phyloP scores from a whole-genome alignment of 2,113 vertebrate species.

The Gymnarchus niloticus region DNA sequence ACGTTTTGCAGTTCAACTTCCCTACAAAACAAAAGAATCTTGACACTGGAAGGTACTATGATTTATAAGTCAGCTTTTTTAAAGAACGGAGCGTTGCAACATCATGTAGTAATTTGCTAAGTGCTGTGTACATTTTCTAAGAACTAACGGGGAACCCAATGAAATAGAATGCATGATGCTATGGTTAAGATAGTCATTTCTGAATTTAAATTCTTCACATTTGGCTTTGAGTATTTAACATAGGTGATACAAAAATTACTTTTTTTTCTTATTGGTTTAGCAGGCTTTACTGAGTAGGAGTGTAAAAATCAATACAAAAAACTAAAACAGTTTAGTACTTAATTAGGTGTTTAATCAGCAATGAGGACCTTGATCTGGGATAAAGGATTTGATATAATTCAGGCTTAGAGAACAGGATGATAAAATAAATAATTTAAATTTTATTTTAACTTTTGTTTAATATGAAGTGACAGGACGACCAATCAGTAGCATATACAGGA shows the following conservation, averaged over 20 bases:
- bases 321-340: neutral
- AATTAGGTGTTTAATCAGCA: neutral
- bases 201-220: neutral
- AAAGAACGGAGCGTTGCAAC: neutral
- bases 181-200: neutral
- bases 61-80: neutral
- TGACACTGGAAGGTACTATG: too few relatives aligned
- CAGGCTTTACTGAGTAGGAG: neutral
- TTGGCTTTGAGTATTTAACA: neutral
- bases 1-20: neutral
- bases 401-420: neutral
- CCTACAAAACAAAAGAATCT: neutral
- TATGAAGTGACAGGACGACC: constrained; percentile 48
- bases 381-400: neutral
- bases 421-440: neutral
- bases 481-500: constrained; percentile 59
- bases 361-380: neutral
- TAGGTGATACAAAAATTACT: neutral
- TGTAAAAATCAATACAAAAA: neutral
- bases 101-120: neutral
- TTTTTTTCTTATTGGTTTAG: neutral
- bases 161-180: too few relatives aligned
- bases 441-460: neutral
- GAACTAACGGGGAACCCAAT: neutral
- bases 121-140: neutral